phyloP scores from a whole-genome alignment of 2,888 invertebrate genomes.

The Auanema freiburgensis region DNA sequence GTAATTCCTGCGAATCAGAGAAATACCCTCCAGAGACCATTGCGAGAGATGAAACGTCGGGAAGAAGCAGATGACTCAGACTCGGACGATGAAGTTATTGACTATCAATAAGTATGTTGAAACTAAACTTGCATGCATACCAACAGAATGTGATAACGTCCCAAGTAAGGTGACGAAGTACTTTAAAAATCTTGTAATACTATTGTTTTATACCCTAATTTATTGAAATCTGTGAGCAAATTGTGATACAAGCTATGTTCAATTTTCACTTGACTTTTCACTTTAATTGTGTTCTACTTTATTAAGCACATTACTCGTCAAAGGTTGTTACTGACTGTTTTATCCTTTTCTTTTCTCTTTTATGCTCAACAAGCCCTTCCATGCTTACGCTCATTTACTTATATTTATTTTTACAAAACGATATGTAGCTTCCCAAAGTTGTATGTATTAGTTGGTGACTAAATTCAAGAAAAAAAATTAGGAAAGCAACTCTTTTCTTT shows the following conservation, averaged over 20 bases:
- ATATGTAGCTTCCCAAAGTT: not conserved
- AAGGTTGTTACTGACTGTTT: no score
- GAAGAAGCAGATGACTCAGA: constrained; percentile 29
- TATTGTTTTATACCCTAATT: not conserved
- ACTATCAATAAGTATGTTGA: constrained; percentile 12
- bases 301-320: not conserved
- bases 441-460: not conserved
- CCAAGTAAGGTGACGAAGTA: not conserved
- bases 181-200: not conserved
- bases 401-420: not conserved
- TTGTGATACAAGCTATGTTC: not conserved
- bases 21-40: constrained; percentile 43
- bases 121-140: not conserved
- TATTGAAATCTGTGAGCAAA: not conserved
- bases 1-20: constrained; percentile 94
- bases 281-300: not conserved
- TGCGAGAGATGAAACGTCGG: constrained; percentile 18
- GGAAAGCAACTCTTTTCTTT: not conserved
- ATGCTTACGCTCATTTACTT: not conserved
- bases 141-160: not conserved
- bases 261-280: constrained; percentile 1
- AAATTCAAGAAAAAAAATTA: not conserved
- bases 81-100: constrained; percentile 28
- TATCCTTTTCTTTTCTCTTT: constrained; percentile 3
- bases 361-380: constrained; percentile 7